Evolutionary conservation across 2,888 invertebrate species (phyloP).

Genomic region (Patella caerulea): DNA sequence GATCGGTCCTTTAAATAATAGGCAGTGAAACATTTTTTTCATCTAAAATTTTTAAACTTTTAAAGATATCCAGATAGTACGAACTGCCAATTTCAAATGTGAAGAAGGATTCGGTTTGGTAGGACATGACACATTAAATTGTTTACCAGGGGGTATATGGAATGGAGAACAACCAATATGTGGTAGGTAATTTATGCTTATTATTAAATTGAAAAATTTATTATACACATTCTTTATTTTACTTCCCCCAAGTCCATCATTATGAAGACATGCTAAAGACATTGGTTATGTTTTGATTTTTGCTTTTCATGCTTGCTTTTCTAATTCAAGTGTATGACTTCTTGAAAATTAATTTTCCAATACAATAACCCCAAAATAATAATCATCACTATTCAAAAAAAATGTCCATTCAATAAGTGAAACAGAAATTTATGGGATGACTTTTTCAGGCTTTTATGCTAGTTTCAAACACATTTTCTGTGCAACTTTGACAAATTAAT

Average conservation of each 20-base stretch:
- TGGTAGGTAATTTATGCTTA: not conserved
- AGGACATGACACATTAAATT: not conserved
- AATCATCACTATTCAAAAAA: no score
- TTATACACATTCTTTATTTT: not conserved
- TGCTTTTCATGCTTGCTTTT: not conserved
- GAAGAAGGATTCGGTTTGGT: not conserved
- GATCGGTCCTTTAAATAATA: not conserved
- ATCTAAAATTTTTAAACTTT: not conserved
- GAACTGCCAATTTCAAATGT: not conserved
- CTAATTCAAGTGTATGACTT: not conserved
- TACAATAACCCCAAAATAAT: not conserved
- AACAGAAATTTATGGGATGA: no score
- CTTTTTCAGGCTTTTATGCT: no score
- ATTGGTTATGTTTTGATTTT: not conserved
- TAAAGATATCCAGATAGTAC: not conserved
- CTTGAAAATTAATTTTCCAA: not conserved
- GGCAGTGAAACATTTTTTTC: not conserved
- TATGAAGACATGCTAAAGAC: no score
- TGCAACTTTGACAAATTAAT: no score
- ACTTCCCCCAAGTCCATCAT: no score
- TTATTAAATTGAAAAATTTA: not conserved
- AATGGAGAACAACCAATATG: not conserved
- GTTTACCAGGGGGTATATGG: not conserved
- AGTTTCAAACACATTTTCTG: no score
- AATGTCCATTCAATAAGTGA: no score